Percentiles rank a stretch among this genome's conserved stretches.
Conservation (phyloP, 2,888 invertebrate species). For the Orthonychiurus folsomi region DNA sequence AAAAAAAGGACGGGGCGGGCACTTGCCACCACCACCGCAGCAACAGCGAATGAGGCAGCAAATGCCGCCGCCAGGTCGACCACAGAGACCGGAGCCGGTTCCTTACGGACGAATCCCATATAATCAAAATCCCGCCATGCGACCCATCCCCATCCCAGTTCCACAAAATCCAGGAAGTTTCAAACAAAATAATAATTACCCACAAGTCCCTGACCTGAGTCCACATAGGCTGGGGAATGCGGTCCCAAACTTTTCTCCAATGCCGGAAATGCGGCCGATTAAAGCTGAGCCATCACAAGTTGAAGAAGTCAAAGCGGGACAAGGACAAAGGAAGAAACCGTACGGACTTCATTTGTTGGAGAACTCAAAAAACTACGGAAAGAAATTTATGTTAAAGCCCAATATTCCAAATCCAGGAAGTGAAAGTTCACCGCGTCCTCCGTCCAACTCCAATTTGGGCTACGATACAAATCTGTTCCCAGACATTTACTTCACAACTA, state of each 20-base stretch:
- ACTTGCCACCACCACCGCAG: neutral
- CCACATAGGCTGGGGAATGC: neutral
- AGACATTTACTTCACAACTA: slow-evolving; percentile 40
- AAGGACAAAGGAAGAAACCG: slow-evolving; percentile 16
- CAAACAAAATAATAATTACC: neutral
- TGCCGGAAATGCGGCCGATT: slow-evolving; percentile 8
- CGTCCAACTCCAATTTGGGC: slow-evolving; percentile 23
- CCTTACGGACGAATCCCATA: neutral
- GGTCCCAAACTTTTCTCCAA: slow-evolving; percentile 11
- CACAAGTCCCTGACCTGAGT: neutral
- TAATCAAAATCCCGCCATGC: no score
- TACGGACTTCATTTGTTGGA: slow-evolving; percentile 33
- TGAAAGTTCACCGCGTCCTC: neutral
- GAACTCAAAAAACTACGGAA: slow-evolving; percentile 35
- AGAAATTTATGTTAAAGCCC: slow-evolving; percentile 16
- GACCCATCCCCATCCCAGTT: no score
- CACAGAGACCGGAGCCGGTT: slow-evolving; percentile 3
- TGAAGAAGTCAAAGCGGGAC: neutral
- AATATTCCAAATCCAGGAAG: neutral
- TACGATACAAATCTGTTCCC: slow-evolving; percentile 39
- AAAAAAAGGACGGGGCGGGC: neutral
- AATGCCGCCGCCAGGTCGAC: neutral
- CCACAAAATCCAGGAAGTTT: neutral
- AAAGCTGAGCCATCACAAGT: neutral
- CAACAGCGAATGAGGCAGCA: neutral